Conservation (phyloP, 2,113 vertebrate genomes). For the Raja brachyura region DNA sequence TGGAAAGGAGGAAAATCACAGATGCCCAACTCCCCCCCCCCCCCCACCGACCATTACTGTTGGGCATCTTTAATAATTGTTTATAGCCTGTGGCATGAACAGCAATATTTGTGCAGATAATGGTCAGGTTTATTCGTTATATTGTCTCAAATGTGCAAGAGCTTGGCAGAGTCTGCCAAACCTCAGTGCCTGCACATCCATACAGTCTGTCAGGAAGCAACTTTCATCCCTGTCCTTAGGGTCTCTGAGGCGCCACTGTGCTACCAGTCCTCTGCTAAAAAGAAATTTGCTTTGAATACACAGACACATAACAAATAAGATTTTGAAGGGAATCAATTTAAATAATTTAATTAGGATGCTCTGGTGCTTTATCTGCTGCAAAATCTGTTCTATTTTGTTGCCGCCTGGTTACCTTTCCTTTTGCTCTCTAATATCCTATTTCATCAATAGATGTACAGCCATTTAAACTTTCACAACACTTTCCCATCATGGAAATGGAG, state of each 20-base stretch:
- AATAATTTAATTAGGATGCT: slow-evolving; percentile 15
- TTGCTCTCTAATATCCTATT: background rate
- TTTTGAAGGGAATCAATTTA: background rate
- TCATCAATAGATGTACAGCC: background rate
- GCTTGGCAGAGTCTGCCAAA: background rate
- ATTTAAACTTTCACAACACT: background rate
- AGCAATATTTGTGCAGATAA: background rate
- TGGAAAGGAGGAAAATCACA: too few species aligned
- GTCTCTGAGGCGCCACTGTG: background rate
- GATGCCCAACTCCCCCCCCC: too few species aligned
- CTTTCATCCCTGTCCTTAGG: background rate
- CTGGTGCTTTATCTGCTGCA: background rate
- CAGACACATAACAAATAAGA: background rate
- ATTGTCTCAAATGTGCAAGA: background rate
- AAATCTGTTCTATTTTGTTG: background rate
- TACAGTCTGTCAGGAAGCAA: background rate
- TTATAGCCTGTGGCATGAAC: background rate
- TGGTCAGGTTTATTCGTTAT: background rate
- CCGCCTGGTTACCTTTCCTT: background rate
- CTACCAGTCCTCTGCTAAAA: background rate
- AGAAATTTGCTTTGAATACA: background rate
- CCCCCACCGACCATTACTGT: background rate
- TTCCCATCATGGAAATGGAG: background rate
- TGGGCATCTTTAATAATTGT: background rate
- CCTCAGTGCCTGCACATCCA: background rate